A percentile compares a stretch with the other conserved stretches of the same genome.
These are phyloP conservation scores for Chaenogobius annularis DNA, from an alignment of 2,113 vertebrate genomes.

Conservation along the genomic window DNA sequence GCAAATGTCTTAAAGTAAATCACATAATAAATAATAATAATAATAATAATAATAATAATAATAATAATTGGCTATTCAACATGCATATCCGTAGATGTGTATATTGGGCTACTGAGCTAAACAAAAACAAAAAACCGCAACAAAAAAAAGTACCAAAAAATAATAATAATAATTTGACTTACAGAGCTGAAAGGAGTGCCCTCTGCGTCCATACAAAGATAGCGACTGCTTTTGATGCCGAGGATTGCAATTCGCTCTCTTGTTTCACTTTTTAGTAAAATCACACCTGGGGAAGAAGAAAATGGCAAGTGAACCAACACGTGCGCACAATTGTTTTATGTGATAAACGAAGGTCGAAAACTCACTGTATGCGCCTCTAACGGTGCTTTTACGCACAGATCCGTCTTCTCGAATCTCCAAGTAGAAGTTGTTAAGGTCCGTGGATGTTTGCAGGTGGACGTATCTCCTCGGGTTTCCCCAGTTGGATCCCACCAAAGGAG, in stretches of 20 bases:
- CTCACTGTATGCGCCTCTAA: slow-evolving; percentile 91
- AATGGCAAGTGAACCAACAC: neutral
- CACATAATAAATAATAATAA: no score
- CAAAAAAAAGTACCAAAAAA: no score
- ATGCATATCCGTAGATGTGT: no score
- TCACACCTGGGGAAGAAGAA: slow-evolving; percentile 77
- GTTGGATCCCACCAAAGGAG: slow-evolving; percentile 81
- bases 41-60: neutral
- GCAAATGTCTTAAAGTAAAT: neutral
- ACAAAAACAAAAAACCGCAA: no score
- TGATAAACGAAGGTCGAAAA: slow-evolving; percentile 4
- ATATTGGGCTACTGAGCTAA: no score
- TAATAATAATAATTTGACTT: slow-evolving; percentile 54
- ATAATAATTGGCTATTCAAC: neutral
- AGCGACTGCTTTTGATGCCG: slow-evolving; percentile 87
- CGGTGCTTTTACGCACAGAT: slow-evolving; percentile 80
- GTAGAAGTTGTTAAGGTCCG: slow-evolving; percentile 85
- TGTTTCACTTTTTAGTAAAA: slow-evolving; percentile 85
- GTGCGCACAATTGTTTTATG: neutral
- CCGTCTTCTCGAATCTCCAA: slow-evolving; percentile 88
- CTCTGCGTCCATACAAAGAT: slow-evolving; percentile 86
- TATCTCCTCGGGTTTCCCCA: slow-evolving; percentile 84
- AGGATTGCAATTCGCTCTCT: slow-evolving; percentile 85
- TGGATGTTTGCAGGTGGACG: slow-evolving; percentile 81
- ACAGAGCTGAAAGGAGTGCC: slow-evolving; percentile 90